These are phyloP conservation scores for Chloroceryle inda DNA, from an alignment of 2,797 vertebrate genomes.

Conservation along the genomic window DNA sequence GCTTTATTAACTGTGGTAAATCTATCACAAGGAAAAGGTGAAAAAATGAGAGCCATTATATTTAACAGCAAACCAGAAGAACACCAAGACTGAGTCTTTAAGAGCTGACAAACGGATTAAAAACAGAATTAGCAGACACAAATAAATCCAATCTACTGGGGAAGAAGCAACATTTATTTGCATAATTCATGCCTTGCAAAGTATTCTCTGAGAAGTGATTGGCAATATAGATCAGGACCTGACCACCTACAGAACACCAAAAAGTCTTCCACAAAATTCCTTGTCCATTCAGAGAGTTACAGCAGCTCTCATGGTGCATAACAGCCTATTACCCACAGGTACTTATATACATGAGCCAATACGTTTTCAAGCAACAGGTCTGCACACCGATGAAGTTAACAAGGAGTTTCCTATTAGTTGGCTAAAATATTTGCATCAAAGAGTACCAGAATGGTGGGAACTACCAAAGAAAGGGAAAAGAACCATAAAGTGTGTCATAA, in stretches of 20 bases:
- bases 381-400: not conserved
- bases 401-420: not conserved
- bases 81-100: not conserved
- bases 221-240: not conserved
- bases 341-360: not conserved
- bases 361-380: not conserved
- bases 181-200: not conserved
- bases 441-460: not conserved
- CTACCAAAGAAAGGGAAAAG: not conserved
- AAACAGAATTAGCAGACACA: not conserved
- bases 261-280: not conserved
- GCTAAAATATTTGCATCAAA: not conserved
- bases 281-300: not conserved
- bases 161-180: not conserved
- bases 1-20: not conserved
- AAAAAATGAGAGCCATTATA: not conserved
- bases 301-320: not conserved
- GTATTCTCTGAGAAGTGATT: not conserved
- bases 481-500: not conserved
- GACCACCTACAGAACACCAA: not conserved
- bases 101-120: not conserved
- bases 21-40: not conserved
- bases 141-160: not conserved
- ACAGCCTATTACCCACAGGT: not conserved
- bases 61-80: not conserved